These are phyloP conservation scores for Poeciliopsis presidionis DNA, from an alignment of 2,797 vertebrate species.

Conservation along the genomic window DNA sequence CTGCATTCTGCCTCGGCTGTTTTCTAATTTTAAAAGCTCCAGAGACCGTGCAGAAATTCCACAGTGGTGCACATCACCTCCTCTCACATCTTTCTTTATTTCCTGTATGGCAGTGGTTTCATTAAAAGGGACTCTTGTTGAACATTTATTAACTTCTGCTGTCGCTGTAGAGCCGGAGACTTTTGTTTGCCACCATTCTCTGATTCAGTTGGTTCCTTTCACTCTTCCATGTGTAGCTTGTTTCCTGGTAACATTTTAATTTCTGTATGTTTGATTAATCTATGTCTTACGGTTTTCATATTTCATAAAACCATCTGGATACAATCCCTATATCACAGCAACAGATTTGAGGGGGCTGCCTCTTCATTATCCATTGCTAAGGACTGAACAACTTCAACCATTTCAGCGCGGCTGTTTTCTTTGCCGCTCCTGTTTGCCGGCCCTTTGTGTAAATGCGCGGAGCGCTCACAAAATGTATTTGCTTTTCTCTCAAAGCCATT, in stretches of 20 bases:
- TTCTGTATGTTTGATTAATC: background rate
- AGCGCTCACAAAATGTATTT: slow-evolving; percentile 32
- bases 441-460: slow-evolving; percentile 17
- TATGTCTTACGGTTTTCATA: background rate
- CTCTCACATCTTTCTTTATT: background rate
- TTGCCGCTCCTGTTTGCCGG: slow-evolving; percentile 16
- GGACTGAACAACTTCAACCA: slow-evolving; percentile 13
- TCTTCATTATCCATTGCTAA: background rate
- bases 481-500: slow-evolving; percentile 29
- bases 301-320: background rate
- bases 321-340: background rate
- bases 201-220: background rate
- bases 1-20: slow-evolving; percentile 5
- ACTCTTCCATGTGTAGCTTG: background rate
- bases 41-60: background rate
- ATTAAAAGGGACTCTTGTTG: background rate
- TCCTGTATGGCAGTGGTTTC: slow-evolving; percentile 7
- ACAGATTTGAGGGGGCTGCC: background rate
- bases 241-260: background rate
- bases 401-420: slow-evolving; percentile 12
- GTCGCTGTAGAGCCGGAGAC: background rate
- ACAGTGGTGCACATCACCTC: background rate
- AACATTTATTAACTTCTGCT: slow-evolving; percentile 1
- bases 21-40: slow-evolving; percentile 3
- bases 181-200: background rate